Base-by-base conservation (phyloP, 2,888 invertebrate species). In the Conchocele bisecta region DNA sequence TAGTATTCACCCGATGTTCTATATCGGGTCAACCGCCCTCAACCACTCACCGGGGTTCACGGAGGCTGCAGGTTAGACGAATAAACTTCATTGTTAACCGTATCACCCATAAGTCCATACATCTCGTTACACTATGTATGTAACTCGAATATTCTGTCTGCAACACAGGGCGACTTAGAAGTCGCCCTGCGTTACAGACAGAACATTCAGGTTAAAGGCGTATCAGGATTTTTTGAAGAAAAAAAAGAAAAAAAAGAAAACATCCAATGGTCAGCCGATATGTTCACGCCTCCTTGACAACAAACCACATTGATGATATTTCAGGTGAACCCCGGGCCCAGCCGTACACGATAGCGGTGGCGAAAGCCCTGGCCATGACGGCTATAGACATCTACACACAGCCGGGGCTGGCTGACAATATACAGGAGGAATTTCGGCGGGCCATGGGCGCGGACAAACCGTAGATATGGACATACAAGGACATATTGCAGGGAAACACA, bases 41-140 rank as follows among this genome's bases (percentile, higher is more conserved):
- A 87, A 85, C 56, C 89, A 89, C 59, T 85, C 89, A 0, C 76
- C 77, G 26, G 88, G 80, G 2, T 90, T 90, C 65, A 81, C 86
- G 3, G 67, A 56, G 15, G 87, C 84, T 29, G 75, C 89, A 39
- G 86, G 87, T 86, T 73, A 78, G 61, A 9, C 24, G n/a, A n/a
- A n/a, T n/a, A n/a, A n/a, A n/a, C n/a, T n/a, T n/a, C n/a, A n/a
- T n/a, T n/a, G n/a, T n/a, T n/a, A n/a, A n/a, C n/a, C n/a, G n/a
- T n/a, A n/a, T n/a, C n/a, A n/a, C n/a, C n/a, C n/a, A n/a, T n/a
- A n/a, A n/a, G n/a, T n/a, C n/a, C n/a, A n/a, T n/a, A n/a, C n/a
- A n/a, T n/a, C n/a, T n/a, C n/a, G n/a, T n/a, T n/a, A n/a, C n/a
- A n/a, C n/a, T n/a, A n/a, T n/a, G n/a, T n/a, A n/a, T n/a, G n/a